Evolutionary conservation across 37 sponge, comb jelly and placozoan genomes (phyloP), one percentile per base, ranked within the genome.

Genomic region (Beroe ovata): DNA sequence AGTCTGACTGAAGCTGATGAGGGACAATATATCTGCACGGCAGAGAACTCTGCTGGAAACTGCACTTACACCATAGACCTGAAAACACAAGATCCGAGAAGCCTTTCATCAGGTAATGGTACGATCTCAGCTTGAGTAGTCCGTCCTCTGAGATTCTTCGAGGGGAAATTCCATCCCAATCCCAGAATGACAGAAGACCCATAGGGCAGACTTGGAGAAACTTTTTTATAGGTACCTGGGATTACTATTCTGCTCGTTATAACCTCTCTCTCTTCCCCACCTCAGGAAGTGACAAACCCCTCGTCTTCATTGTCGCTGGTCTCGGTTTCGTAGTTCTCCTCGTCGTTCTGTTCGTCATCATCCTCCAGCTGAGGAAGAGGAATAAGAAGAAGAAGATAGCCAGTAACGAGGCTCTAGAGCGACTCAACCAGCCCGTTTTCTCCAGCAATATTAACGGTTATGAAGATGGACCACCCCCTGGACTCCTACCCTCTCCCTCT

Each of bases 361-460:
- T 77, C 84, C 42, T 77, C 28, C 84, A 77, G 54, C n/a, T 77
- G 54, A 77, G 84, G 84, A 77, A 77, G 28, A n/a, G 84, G 11
- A 36, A 33, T 54, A 77, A 77, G 84, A 77, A 77, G 84, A 77
- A 77, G 84, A 77, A 77, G 84, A 8, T 40, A 35, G 54, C 26
- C 54, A 77, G 84, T 23, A 77, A 39, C 84, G 84, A 77, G 84
- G 84, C 84, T 26, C 84, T 77, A 54, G 84, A 77, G 47, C 42
- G 84, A n/a, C 84, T 77, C 54, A 77, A 77, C 84, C 84, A 77
- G 84, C 84, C 84, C 14, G 84, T 77, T 1, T 77, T 77, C 28
- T 66, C 69, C 36, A 40, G 38, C 28, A 77, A 42, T 16, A 36
- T 42, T 77, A 77, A 77, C 54, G 84, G 84, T 1, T 77, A 77